Conservation (phyloP, 2,888 invertebrate species). For the Andrena fulva region DNA sequence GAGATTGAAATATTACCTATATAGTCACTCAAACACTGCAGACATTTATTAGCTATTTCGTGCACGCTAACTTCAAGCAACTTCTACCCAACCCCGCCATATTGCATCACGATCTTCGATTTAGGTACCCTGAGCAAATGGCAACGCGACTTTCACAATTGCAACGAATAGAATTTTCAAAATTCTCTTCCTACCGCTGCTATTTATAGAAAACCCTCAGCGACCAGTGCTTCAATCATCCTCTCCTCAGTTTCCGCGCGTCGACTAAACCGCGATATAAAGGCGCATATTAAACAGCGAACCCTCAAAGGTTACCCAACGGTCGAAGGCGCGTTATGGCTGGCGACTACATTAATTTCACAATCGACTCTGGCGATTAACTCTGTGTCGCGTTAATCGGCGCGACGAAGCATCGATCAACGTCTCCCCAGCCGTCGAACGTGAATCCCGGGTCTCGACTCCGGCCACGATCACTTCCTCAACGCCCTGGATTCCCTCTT, state of each 20-base stretch:
- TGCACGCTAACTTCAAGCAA: too few species aligned
- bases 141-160: too few species aligned
- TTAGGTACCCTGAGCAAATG: too few species aligned
- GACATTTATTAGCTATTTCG: too few species aligned
- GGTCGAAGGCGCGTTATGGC: background rate
- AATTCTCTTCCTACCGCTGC: too few species aligned
- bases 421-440: background rate
- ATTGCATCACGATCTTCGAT: too few species aligned
- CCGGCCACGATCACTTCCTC: background rate
- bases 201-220: background rate
- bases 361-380: background rate
- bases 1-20: too few species aligned
- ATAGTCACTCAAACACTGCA: too few species aligned
- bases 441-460: background rate
- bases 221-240: background rate
- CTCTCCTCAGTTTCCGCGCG: background rate
- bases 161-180: too few species aligned
- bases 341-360: conserved; percentile 8
- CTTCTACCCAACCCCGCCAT: too few species aligned
- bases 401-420: conserved; percentile 12
- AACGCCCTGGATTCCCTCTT: background rate
- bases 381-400: background rate
- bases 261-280: background rate
- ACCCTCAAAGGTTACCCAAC: conserved; percentile 1
- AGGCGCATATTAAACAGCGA: background rate